Evolutionary conservation across 2,888 invertebrate species (phyloP), one percentile per base, ranked within the genome.

Genomic region (Eupithecia tripunctaria): DNA sequence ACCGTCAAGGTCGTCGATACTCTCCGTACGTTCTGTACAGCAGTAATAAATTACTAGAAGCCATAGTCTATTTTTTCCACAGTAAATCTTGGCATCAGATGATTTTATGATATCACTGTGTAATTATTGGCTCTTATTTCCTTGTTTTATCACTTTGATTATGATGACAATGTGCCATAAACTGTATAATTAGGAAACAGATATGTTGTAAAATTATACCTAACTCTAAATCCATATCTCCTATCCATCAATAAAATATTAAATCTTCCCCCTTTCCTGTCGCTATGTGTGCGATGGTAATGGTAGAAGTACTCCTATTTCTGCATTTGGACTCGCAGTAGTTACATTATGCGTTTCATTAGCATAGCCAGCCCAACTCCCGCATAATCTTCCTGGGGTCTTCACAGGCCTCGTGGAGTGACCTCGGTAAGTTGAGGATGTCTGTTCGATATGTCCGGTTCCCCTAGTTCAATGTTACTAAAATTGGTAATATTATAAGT

Each of bases 51-150:
- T 73, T 79, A 78, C 74, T 71, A n/a, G 87, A 89, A 88, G 87
- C 87, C 87, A 80, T 88, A 88, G 74, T 76, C 83, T 85, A 84
- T 85, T 83, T 83, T 82, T 81, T 80, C 80, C 78, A 76, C 74
- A 73, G 72, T 67, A 70, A 75, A 73, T 80, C 78, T 86, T 87
- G 85, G 85, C 88, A 88, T 83, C 83, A 82, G 77, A 66, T 80
- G 79, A 82, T 84, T 82, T 88, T 78, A 86, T 81, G 82, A 80
- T 84, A 77, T 78, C 76, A 60, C 68, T 76, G 76, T 79, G 75
- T 81, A 78, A 80, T 77, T 78, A 80, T 77, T 78, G 72, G 75
- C 63, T 60, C 60, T 21, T 64, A 64, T 41, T 64, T 60, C 60
- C 60, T 0, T 36, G 8, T 32, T 64, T 25, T 64, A 36, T 64